Evolutionary conservation across 2,113 vertebrate genomes (phyloP), one percentile per base, ranked within the genome.

Genomic region (Cebus imitator): DNA sequence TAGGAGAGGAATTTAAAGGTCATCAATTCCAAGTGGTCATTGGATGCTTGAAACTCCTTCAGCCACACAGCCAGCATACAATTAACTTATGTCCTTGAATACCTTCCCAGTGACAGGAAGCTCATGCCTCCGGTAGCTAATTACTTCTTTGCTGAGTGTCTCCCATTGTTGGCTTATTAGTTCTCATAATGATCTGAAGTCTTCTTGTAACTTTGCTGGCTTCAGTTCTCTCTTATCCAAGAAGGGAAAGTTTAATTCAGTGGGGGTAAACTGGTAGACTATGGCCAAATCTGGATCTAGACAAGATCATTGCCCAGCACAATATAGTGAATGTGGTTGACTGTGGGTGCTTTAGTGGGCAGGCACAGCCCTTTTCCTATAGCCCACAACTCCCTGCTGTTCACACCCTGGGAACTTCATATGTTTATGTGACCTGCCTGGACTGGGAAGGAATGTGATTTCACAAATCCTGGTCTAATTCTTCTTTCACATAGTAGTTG

Each of bases 401-500:
- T 45, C 45, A 27, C 9, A 89, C 16, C 45, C 35, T 58, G 70
- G 40, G 25, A 35, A 23, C 23, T 92, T 58, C 10, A 0, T 55
- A 14, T 68, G 9, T 76, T 95, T 79, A 50, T 70, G 21, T 27
- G 61, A 25, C 18, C 18, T 78, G 43, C 23, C 40, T 57, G 72
- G 3, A 35, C 20, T 61, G 48, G 52, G 72, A 82, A 96, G 57
- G 20, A 25, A 55, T 86, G 90, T 75, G 94, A 61, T 83, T 96
- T 94, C 91, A 23, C 11, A 92, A 6, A 55, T 88, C n/a, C 66
- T 96, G 48, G 95, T 83, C 68, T 79, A 75, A 50, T 93, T 89
- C 40, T 87, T 43, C 21, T 84, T 87, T 90, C 25, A 81, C 78
- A 37, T 66, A n/a, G 72, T 82, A 96, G 32, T 87, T 0, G 3